Base-by-base conservation (phyloP, 2,113 vertebrate genomes). In the Brachirus orientalis region DNA sequence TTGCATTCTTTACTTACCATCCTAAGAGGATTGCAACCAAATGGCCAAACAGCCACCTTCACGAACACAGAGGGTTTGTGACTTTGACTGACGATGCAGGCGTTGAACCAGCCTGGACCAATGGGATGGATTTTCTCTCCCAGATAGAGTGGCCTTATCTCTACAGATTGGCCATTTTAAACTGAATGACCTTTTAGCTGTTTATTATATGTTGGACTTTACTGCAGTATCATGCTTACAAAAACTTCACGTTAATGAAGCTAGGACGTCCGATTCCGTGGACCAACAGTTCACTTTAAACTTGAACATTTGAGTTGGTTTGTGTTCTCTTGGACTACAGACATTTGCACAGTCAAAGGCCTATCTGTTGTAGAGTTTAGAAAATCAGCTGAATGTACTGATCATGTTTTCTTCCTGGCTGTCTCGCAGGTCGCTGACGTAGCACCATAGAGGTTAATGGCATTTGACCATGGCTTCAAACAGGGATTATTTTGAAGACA, bases 261-360 rank as follows among this genome's bases (percentile, higher is more conserved):
- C n/a, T 46, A 59, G 50, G 40, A 52, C 33, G 55, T 60, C 33
- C 0, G 53, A 71, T 72, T 46, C 57, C 63, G 76, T 79, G 81
- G 80, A 86, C 79, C 83, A 85, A 47, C 56, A 11, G 73, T 79
- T 82, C 74, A 77, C 72, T 63, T 77, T 51, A 83, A 78, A 88
- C 85, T 86, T 89, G 86, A 89, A 88, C 69, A 74, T 72, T 61
- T 53, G 17, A 44, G 62, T 81, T 52, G 40, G 72, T 35, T 63
- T 28, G 28, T 28, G 28, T 68, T 71, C 28, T 76, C 28, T 67
- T 28, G 62, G 61, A 78, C 67, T 77, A n/a, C 19, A 53, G 51
- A 66, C 54, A 57, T 84, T 88, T 89, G 84, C 82, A 84, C 80
- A 57, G 50, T 56, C 56, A 41, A 55, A 80, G 68, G 78, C 51